Base-by-base conservation (phyloP, 1,140 invertebrate species). In the Stegodyphus dumicola region DNA sequence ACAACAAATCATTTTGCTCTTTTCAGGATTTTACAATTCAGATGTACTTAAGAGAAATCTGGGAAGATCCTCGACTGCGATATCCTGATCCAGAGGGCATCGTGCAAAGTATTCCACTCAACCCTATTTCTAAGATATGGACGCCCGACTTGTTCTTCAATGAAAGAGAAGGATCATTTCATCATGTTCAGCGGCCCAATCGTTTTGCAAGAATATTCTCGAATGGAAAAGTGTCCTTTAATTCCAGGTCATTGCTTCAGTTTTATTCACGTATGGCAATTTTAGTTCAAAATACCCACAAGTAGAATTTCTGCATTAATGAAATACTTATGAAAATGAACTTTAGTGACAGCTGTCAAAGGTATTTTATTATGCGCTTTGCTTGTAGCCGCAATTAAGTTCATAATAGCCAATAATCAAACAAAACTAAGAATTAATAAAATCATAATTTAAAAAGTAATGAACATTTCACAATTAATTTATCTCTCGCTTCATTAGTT, bases 71-170 rank as follows among this genome's bases (percentile, higher is more conserved):
- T n/a, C 53, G 84, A 13, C 67, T 86, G 1, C 66, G 75, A 7
- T 86, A 86, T 56, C 84, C 84, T 13, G 84, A 86, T 54, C 84
- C 84, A 33, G 84, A 86, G 53, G 84, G 84, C 5, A 78, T 76
- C 49, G 76, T 86, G 11, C 75, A 86, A 56, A 86, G 76, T 10
- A 86, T 86, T 65, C 84, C 84, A 10, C 48, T 86, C 5, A 49
- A 54, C 7, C 18, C 52, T 18, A 73, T 86, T 51, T 13, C 54
- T 9, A 77, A 66, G 48, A 78, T 86, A 1, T 86, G 84, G 84
- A 86, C 84, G 3, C 84, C 84, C 5, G 84, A 86, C 52, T n/a
- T 86, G 9, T 86, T 86, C 52, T 86, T 86, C 64, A 86, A 86
- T 77, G 84, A 86, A 53, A 70, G 84, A 10, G 84, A 86, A n/a